Conservation (phyloP, 2,113 vertebrate genomes). For the Psittacula cyanocephala region DNA sequence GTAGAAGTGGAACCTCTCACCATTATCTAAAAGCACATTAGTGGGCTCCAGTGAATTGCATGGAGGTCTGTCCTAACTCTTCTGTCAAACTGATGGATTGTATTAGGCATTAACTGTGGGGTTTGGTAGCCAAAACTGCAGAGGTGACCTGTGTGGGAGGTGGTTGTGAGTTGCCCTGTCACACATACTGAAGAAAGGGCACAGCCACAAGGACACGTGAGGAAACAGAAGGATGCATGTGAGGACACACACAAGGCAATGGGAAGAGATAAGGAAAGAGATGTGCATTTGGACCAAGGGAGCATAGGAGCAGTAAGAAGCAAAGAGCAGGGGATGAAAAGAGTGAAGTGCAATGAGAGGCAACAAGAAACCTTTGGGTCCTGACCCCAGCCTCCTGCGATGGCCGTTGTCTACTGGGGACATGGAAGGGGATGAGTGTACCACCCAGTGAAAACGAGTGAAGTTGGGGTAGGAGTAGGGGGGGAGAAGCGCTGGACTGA, state of each 20-base stretch:
- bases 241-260: not conserved
- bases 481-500: not conserved
- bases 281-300: not conserved
- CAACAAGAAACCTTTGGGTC: not conserved
- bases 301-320: not conserved
- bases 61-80: not conserved
- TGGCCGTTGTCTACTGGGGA: fast-evolving
- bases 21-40: not conserved
- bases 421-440: fast-evolving
- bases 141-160: not conserved
- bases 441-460: not conserved
- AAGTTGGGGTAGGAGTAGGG: not conserved
- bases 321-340: not conserved
- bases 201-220: not conserved
- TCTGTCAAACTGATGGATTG: not conserved
- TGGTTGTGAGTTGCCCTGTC: not conserved
- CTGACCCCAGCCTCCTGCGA: not conserved
- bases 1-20: not conserved
- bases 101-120: not conserved
- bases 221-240: not conserved
- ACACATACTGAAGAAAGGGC: fast-evolving
- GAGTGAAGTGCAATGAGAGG: not conserved
- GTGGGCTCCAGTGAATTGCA: not conserved
- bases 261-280: not conserved
- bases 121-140: not conserved